Evolutionary conservation across 53 echinoderm and acorn worm species (phyloP).

Genomic region (Glandiceps talaboti): DNA sequence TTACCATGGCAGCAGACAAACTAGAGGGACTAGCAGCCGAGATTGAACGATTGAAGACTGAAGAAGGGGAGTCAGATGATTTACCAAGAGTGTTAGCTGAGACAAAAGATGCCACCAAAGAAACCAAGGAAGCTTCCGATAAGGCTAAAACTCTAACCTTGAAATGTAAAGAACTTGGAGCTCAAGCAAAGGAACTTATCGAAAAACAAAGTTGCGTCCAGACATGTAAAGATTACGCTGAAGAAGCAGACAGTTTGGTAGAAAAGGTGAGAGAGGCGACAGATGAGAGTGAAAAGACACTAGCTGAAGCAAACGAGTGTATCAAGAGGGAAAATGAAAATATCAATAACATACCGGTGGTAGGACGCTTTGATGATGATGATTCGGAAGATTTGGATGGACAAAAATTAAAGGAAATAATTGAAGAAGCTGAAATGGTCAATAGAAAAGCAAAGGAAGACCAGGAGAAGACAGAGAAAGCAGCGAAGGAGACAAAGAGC

Average conservation of each 20-base stretch:
- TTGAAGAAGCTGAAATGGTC: background rate
- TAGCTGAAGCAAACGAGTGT: background rate
- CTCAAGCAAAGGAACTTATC: background rate
- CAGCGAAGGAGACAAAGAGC: background rate
- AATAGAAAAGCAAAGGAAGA: background rate
- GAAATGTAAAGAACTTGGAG: background rate
- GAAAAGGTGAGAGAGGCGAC: background rate
- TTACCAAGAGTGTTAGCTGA: background rate
- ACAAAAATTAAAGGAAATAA: no score
- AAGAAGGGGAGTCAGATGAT: background rate
- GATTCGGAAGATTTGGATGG: no score
- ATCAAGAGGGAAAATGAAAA: background rate
- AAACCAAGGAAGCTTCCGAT: background rate
- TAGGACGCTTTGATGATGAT: no score
- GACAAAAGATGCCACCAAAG: background rate
- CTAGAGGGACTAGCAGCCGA: background rate
- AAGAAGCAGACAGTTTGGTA: background rate
- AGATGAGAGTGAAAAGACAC: background rate
- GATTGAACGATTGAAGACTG: background rate
- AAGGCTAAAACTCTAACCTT: background rate
- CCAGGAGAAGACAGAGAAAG: background rate
- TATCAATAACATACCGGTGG: no score
- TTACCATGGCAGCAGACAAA: background rate
- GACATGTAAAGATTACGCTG: background rate
- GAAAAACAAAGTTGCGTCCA: background rate